Conservation (phyloP, 2,797 vertebrate species). For the Merluccius polli region DNA sequence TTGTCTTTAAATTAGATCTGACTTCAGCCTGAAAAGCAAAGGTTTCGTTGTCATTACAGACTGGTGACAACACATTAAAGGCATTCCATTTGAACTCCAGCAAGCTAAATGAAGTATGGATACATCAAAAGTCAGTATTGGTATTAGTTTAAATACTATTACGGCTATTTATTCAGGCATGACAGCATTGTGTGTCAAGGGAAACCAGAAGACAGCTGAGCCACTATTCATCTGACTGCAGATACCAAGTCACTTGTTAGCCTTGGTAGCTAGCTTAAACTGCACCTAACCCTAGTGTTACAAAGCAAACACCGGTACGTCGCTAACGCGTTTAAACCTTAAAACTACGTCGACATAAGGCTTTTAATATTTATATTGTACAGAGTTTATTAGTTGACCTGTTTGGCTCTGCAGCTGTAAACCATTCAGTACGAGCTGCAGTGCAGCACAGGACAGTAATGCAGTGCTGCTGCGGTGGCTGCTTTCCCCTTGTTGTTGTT, state of each 20-base stretch:
- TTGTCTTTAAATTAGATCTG: background rate
- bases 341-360: background rate
- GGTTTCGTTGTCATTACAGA: background rate
- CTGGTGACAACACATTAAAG: background rate
- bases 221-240: background rate
- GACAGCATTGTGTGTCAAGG: background rate
- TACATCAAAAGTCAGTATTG: background rate
- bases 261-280: background rate
- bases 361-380: background rate
- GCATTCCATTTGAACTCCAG: background rate
- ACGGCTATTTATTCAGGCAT: background rate
- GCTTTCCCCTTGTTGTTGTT: background rate
- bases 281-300: background rate
- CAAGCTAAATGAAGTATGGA: background rate
- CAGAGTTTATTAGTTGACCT: background rate
- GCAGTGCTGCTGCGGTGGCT: constrained; percentile 18
- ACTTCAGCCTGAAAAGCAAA: background rate
- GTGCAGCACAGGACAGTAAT: background rate
- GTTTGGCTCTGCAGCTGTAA: background rate
- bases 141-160: background rate
- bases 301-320: background rate
- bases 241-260: background rate
- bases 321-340: background rate
- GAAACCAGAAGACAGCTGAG: background rate
- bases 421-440: background rate